A percentile compares a stretch with the other conserved stretches of the same genome.
Evolutionary conservation across 1,140 invertebrate genomes (phyloP).

Genomic region (Philotrypesis tridentata): DNA sequence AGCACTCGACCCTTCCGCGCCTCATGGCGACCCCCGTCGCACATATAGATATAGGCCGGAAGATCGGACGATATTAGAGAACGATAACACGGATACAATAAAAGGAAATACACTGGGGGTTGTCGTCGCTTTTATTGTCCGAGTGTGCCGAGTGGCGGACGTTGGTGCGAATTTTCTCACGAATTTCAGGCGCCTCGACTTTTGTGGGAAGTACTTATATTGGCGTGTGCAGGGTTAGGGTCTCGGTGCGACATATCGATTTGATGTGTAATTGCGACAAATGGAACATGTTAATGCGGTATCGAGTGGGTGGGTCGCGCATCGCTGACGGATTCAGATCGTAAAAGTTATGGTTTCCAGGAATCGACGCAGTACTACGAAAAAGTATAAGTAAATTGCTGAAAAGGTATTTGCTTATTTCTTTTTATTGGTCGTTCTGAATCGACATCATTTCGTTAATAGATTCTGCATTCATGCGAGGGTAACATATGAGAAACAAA

Average conservation of each 20-base stretch:
- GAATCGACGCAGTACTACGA: not conserved
- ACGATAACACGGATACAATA: slow-evolving; percentile 50
- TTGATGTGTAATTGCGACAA: slow-evolving; percentile 44
- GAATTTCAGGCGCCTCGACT: slow-evolving; percentile 33
- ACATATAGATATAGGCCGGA: not conserved
- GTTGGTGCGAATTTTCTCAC: slow-evolving; percentile 50
- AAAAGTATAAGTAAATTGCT: slow-evolving; percentile 3
- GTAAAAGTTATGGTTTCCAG: slow-evolving; percentile 31
- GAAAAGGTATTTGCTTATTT: slow-evolving; percentile 29
- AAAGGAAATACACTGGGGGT: slow-evolving; percentile 43
- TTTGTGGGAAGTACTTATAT: slow-evolving; percentile 25
- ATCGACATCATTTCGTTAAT: not conserved
- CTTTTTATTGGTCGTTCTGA: slow-evolving; percentile 21
- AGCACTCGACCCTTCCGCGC: slow-evolving; percentile 2
- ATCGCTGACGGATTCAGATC: not conserved
- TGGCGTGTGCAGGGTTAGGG: not conserved
- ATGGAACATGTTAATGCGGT: slow-evolving; percentile 41
- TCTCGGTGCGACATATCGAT: slow-evolving; percentile 24
- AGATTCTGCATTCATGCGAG: not conserved
- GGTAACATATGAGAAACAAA: too few species aligned
- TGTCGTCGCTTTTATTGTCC: slow-evolving; percentile 32
- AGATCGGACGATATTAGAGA: slow-evolving; percentile 41
- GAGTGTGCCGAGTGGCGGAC: not conserved
- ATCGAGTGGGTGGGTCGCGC: not conserved
- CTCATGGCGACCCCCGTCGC: not conserved